phyloP scores from a whole-genome alignment of 2,888 invertebrate species.

The Pristionchus mayeri region DNA sequence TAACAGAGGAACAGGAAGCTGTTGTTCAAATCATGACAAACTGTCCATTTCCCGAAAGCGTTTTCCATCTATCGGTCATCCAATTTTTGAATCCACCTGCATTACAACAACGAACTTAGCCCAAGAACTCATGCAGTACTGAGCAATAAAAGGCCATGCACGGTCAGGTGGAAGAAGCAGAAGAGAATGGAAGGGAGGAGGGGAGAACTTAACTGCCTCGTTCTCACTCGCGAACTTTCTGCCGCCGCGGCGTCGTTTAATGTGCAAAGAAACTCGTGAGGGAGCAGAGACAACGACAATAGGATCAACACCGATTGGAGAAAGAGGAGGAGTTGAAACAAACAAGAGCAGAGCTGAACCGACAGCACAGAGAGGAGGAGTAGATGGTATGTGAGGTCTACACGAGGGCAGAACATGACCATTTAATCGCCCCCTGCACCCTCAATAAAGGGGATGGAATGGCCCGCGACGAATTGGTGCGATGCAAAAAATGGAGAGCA shows the following conservation, averaged over 20 bases:
- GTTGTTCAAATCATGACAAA: too few species aligned
- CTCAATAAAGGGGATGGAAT: slow-evolving; percentile 37
- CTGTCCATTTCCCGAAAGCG: too few species aligned
- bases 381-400: background rate
- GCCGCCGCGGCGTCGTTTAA: background rate
- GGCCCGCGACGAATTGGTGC: background rate
- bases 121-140: too few species aligned
- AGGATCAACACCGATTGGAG: background rate
- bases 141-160: too few species aligned
- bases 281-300: background rate
- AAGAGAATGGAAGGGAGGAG: background rate
- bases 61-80: too few species aligned
- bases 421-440: background rate
- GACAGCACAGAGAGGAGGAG: background rate
- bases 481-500: background rate
- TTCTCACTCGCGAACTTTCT: background rate
- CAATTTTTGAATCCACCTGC: too few species aligned
- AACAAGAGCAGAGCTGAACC: background rate
- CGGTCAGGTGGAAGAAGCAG: background rate
- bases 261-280: background rate
- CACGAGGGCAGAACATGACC: background rate
- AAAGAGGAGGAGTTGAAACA: background rate
- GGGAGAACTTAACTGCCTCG: background rate
- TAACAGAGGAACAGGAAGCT: too few species aligned
- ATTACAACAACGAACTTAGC: too few species aligned